phyloP scores from a whole-genome alignment of 2,797 vertebrate species.

The Girardinus metallicus region DNA sequence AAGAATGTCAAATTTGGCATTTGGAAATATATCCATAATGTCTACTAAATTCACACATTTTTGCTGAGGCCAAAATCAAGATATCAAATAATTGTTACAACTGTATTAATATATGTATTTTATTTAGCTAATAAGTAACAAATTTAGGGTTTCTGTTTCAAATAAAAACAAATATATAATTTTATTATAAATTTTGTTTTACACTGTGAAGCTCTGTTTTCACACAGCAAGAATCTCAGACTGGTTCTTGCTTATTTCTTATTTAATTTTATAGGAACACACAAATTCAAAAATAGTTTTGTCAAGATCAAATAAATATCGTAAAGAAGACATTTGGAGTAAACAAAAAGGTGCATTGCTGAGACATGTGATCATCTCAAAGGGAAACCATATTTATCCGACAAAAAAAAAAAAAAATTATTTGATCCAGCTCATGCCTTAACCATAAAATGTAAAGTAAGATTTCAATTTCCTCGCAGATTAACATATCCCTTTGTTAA shows the following conservation, averaged over 20 bases:
- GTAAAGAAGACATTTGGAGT: conserved; percentile 6
- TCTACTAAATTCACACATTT: background rate
- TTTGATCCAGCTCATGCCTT: conserved; percentile 69
- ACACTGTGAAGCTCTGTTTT: background rate
- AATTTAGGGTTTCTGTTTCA: background rate
- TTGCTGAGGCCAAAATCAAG: background rate
- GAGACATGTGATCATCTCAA: conserved; percentile 25
- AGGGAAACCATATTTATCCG: conserved; percentile 58
- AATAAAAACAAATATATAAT: background rate
- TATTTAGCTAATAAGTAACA: background rate
- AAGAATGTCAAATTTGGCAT: background rate
- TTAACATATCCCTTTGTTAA: conserved; percentile 75
- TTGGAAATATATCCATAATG: background rate
- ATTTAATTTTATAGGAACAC: background rate
- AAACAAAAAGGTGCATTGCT: conserved; percentile 30
- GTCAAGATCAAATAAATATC: conserved; percentile 17
- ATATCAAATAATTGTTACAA: background rate
- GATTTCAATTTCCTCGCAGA: conserved; percentile 68
- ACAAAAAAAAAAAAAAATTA: conserved; percentile 25
- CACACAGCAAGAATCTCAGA: background rate
- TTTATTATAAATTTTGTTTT: background rate
- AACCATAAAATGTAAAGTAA: conserved; percentile 73
- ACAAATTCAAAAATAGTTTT: background rate
- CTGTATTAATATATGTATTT: background rate
- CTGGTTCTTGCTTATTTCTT: background rate